Base-by-base conservation (phyloP, 2,113 vertebrate species). In the Hemiprocne comata region DNA sequence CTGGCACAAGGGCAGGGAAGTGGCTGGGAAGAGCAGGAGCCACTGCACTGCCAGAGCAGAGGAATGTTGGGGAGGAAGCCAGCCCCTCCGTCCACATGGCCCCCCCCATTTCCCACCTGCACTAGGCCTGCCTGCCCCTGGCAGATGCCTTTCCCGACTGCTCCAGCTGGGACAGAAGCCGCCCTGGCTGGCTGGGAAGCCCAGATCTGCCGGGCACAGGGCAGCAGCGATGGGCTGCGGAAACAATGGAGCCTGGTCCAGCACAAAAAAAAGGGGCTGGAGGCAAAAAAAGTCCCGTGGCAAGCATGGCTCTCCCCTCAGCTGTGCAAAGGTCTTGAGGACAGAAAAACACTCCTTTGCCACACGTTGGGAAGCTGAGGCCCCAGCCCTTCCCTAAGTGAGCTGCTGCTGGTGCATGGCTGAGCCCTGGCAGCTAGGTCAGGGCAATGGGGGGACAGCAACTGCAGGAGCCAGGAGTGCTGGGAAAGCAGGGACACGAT, bases 141-240 rank as follows among this genome's bases (percentile, higher is more conserved):
- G 67, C 11, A 3, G 67, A 76, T 61, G 66, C 42, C 51, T 64
- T 54, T 53, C 28, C 17, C 17, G 11, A 19, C 69, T 50, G 46
- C 28, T 48, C 54, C 83, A 79, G 67, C 50, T 61, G 58, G 26
- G 67, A 26, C 6, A 2, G 26, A 0, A 0, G 34, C 36, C 20
- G 29, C 26, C 13, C 28, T 28, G 40, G 36, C 17, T 5, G 4
- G 21, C 36, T 1, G 0, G 55, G 40, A 73, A 64, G 48, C 51
- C 40, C 12, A 3, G 54, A 16, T 81, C 23, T 2, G 3, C 66
- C 11, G 13, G 1, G 2, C 31, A 24, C 3, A 1, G 33, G 24
- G 36, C 18, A 40, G 55, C 29, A 28, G 26, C 0, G 0, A 53
- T 17, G 28, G 40, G 38, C 21, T 46, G 50, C n/a, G 16, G 17